Evolutionary conservation across 2,888 invertebrate species (phyloP), one percentile per base, ranked within the genome.

Genomic region (Drosophila eohydei): DNA sequence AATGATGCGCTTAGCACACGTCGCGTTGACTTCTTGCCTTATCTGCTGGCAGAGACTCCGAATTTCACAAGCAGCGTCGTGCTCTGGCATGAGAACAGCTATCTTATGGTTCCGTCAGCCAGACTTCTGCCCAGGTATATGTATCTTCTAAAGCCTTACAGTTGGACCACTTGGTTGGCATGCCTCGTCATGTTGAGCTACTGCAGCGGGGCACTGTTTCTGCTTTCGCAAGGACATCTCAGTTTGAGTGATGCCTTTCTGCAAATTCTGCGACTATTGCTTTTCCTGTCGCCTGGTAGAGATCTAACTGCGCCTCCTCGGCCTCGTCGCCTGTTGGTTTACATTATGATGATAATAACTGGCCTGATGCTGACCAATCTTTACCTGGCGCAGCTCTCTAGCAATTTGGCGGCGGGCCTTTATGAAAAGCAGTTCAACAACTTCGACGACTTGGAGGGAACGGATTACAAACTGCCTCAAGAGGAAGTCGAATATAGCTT

Each of bases 331-430:
- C 60, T 77, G 3, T 5, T 79, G 0, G 14, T 82, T 6, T 82
- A 77, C 38, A 3, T 74, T 0, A 51, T 85, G 6, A 59, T 88
- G 38, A 72, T 80, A 1, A 26, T 79, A 11, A 16, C 66, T 2
- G 85, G 89, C 0, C 74, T 90, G 4, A 60, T 86, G n/a, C 34
- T 89, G 0, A 86, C 84, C 14, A 89, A 83, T 59, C 61, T 85
- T 1, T 88, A 89, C 34, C 55, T 77, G 54, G 82, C 84, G 0
- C 70, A 80, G 55, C 65, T 90, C 0, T 83, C 83, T 0, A 89
- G 81, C 54, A 82, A 82, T 63, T 56, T 77, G 34, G 80, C 89
- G 1, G 75, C 85, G 1, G 83, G 80, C 1, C 71, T 90, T 4
- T 88, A 81, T 44, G 84, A 82, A 32, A 75, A 55, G 16, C 78